Evolutionary conservation across 1,140 invertebrate species (phyloP), one percentile per base, ranked within the genome.

Genomic region (Drosophila kohkoa): DNA sequence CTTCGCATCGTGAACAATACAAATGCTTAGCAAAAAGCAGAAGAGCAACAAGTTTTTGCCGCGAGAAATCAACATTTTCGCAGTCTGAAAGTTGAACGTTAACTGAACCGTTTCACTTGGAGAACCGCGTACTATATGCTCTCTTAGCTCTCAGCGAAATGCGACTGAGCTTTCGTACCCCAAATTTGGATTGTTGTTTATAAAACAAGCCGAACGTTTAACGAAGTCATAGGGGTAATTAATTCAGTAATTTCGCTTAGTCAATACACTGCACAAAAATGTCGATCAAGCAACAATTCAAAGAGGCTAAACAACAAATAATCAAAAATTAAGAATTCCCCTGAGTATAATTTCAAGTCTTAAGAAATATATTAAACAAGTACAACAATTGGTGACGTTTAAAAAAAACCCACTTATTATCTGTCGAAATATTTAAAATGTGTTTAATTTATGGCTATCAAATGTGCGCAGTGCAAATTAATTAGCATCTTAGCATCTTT

Each of bases 41-140:
- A 75, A 68, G 5, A 81, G 48, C 3, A 49, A 5, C 20, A 55
- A 52, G 11, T 60, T 57, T n/a, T 11, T 8, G 45, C 54, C 11
- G 16, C 45, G 52, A 15, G 13, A 41, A 20, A 58, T 15, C 20
- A 48, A 79, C 83, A 87, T 88, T 57, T 70, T 83, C 10, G 20
- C 77, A 20, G 74, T 80, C 43, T 35, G 52, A 67, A 63, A 57
- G 69, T 71, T 35, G 41, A 75, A 11, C 52, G 32, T 41, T 15
- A 67, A 87, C 85, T 87, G 73, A 75, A 28, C n/a, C 64, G 52
- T 46, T 52, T 38, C 46, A 25, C 25, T 38, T 49, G 20, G 35
- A 38, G 25, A 54, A 45, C 41, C 3, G 41, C 43, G 41, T 8
- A 20, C 30, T 68, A 69, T 60, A 71, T 32, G n/a, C 11, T 25